phyloP scores from a whole-genome alignment of 2,113 vertebrate species.

The Ailurus styani region DNA sequence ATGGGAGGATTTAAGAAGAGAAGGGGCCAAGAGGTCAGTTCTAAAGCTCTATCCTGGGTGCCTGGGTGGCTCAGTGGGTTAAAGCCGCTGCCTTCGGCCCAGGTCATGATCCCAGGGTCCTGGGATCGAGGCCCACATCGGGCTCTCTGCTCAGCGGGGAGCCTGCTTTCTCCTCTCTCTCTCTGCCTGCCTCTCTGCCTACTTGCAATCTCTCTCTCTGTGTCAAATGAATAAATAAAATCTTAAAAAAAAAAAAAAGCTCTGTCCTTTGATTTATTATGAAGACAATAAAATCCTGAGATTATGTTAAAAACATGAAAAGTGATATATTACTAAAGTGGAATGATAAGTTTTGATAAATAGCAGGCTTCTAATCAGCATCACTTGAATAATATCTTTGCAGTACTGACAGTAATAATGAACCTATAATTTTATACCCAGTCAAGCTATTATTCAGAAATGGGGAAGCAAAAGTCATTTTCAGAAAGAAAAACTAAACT shows the following conservation, averaged over 20 bases:
- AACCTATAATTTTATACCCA: not conserved
- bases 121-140: too few relatives aligned
- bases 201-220: too few relatives aligned
- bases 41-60: not conserved
- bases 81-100: too few relatives aligned
- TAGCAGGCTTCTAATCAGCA: not conserved
- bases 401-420: not conserved
- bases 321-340: not conserved
- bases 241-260: too few relatives aligned
- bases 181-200: too few relatives aligned
- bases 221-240: too few relatives aligned
- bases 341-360: not conserved
- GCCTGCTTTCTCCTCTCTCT: too few relatives aligned
- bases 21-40: not conserved
- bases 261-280: not conserved
- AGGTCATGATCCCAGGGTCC: too few relatives aligned
- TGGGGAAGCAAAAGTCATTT: not conserved
- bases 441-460: not conserved
- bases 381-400: not conserved
- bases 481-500: not conserved
- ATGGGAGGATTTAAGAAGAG: not conserved
- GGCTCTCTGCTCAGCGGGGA: too few relatives aligned
- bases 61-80: too few relatives aligned
- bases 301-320: not conserved
- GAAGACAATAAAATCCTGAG: not conserved